phyloP scores from a whole-genome alignment of 2,888 invertebrate genomes.

The Epistrophe grossulariae region DNA sequence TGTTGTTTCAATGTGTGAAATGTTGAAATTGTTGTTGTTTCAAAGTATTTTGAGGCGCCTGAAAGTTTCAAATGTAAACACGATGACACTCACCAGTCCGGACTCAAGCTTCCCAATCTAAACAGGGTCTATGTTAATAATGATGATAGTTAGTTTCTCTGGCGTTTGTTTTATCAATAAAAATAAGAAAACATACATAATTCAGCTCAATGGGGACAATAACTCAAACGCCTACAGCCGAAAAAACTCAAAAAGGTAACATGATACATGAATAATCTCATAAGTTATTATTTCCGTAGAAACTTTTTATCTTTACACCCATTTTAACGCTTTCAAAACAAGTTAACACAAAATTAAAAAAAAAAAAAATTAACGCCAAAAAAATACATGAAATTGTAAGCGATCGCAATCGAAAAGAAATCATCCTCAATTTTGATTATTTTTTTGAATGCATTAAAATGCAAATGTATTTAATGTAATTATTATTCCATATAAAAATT shows the following conservation, averaged over 20 bases:
- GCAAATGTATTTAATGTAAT: neutral
- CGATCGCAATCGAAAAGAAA: neutral
- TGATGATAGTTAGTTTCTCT: too few species aligned
- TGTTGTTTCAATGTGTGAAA: too few species aligned
- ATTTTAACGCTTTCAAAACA: neutral
- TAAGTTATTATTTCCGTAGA: conserved; percentile 5
- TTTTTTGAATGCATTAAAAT: conserved; percentile 12
- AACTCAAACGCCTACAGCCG: conserved; percentile 13
- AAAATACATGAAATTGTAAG: neutral
- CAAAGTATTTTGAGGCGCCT: too few species aligned
- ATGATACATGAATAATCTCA: neutral
- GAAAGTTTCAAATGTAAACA: too few species aligned
- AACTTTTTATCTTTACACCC: neutral
- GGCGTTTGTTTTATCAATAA: neutral
- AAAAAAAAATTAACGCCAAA: neutral
- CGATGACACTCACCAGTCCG: too few species aligned
- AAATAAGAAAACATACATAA: neutral
- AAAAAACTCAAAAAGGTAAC: neutral
- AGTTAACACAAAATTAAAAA: neutral
- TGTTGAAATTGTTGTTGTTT: too few species aligned
- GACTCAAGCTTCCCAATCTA: too few species aligned
- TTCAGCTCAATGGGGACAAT: neutral
- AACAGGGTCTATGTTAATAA: too few species aligned
- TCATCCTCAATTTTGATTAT: neutral
- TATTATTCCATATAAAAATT: neutral